These are phyloP conservation scores for Eilema sororculum DNA, from an alignment of 2,888 invertebrate species.

Conservation along the genomic window DNA sequence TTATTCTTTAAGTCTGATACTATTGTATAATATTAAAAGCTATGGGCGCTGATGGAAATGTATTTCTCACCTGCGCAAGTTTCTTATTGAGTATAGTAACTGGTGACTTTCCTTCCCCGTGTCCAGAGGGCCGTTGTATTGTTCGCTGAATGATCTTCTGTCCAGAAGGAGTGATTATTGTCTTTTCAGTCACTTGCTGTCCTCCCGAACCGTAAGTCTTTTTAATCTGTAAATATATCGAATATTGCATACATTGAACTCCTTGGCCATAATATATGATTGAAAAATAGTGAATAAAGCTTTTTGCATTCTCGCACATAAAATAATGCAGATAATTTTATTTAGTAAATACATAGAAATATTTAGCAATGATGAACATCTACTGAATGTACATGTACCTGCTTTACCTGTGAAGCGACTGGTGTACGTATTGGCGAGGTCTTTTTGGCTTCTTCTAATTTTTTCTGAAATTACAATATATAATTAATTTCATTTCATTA, in stretches of 20 bases:
- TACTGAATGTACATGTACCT: conserved; percentile 8
- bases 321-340: too few relatives aligned
- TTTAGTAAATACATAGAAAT: too few relatives aligned
- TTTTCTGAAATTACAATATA: conserved; percentile 66
- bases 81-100: conserved; percentile 81
- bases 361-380: conserved; percentile 2
- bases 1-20: too few relatives aligned
- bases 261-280: neutral
- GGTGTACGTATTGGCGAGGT: conserved; percentile 63
- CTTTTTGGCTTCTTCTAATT: conserved; percentile 76
- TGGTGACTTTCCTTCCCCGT: conserved; percentile 73
- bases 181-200: conserved; percentile 83
- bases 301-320: too few relatives aligned
- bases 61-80: conserved; percentile 70
- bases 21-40: too few relatives aligned
- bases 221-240: conserved; percentile 59
- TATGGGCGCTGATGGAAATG: too few relatives aligned
- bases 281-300: neutral
- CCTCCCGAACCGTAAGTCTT: conserved; percentile 71
- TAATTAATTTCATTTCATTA: neutral
- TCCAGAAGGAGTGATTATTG: conserved; percentile 84
- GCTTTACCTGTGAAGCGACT: conserved; percentile 64
- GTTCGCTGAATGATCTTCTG: conserved; percentile 85
- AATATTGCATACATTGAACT: neutral
- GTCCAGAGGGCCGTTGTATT: conserved; percentile 71